Base-by-base conservation (phyloP, 2,113 vertebrate genomes). In the Apteryx owenii region DNA sequence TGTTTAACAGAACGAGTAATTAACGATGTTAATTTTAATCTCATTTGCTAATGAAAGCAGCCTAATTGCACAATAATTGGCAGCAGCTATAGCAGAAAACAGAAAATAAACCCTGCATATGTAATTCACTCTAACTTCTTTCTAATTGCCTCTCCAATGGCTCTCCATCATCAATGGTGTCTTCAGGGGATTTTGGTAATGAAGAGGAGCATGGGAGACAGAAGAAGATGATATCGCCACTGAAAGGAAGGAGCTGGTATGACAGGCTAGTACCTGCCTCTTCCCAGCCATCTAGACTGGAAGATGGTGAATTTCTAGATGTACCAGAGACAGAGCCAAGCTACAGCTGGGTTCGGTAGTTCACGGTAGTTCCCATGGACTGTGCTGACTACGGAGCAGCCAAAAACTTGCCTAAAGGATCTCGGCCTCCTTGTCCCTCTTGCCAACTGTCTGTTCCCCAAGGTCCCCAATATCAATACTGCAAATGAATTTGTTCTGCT, bases 1-100 rank as follows among this genome's bases (percentile, higher is more conserved):
- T 96, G 95, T 96, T 98, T 97, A 98, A 98, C 97, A 94, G 96
- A 98, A 98, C 81, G 64, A 95, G 98, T 98, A 98, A 98, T 98
- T 98, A 98, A 98, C 98, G 79, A 97, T 98, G 98, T 98, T 98
- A 98, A 98, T 98, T 98, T 98, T 98, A 98, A 98, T 98, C 98
- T 98, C 97, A 98, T 98, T 98, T 98, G 98, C 98, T 98, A 98
- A 98, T 98, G 98, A 98, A 98, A 97, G 98, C 97, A 97, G 97
- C 94, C 98, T 98, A 98, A 98, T 98, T 98, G 97, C 98, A 97
- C 95, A 95, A 84, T 98, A 98, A 98, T 98, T 98, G 98, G 98
- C 97, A 97, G 96, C 65, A 54, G 97, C 97, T 93, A 96, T 85
- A 93, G 96, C 96, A 97, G 98, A 97, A 98, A 98, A 98, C 98